phyloP scores from a whole-genome alignment of 2,888 invertebrate species.

The Conchocele bisecta region DNA sequence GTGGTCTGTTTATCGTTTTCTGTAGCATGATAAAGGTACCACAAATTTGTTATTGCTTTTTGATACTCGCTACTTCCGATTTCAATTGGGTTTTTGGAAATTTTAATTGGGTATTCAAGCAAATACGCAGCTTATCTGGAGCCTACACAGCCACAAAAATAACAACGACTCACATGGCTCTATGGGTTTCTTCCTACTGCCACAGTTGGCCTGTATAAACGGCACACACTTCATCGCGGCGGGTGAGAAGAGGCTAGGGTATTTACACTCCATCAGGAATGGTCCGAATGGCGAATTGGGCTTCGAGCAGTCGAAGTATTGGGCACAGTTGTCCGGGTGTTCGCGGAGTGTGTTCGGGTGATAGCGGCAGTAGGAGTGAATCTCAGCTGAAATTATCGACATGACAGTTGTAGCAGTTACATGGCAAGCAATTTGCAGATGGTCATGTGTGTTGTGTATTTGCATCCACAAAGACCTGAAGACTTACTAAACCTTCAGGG shows the following conservation, averaged over 20 bases:
- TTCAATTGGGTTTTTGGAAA: too few species aligned
- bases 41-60: too few species aligned
- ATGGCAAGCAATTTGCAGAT: too few species aligned
- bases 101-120: too few species aligned
- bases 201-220: conserved; percentile 36
- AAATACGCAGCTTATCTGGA: too few species aligned
- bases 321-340: conserved; percentile 55
- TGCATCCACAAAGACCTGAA: background rate
- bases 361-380: conserved; percentile 43
- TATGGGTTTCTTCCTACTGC: conserved; percentile 27
- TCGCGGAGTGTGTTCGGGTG: conserved; percentile 49
- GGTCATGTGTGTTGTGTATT: background rate
- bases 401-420: too few species aligned
- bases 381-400: conserved; percentile 32
- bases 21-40: too few species aligned
- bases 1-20: too few species aligned
- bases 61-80: too few species aligned
- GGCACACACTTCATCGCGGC: conserved; percentile 22
- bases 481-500: too few species aligned
- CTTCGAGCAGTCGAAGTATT: conserved; percentile 57
- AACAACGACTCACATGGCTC: conserved; percentile 40
- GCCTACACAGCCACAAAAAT: too few species aligned
- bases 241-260: conserved; percentile 57
- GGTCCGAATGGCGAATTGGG: conserved; percentile 48
- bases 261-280: conserved; percentile 60